A percentile compares a stretch with the other conserved stretches of the same genome.
phyloP scores from a whole-genome alignment of 2,113 vertebrate species.

The Serinus canaria region DNA sequence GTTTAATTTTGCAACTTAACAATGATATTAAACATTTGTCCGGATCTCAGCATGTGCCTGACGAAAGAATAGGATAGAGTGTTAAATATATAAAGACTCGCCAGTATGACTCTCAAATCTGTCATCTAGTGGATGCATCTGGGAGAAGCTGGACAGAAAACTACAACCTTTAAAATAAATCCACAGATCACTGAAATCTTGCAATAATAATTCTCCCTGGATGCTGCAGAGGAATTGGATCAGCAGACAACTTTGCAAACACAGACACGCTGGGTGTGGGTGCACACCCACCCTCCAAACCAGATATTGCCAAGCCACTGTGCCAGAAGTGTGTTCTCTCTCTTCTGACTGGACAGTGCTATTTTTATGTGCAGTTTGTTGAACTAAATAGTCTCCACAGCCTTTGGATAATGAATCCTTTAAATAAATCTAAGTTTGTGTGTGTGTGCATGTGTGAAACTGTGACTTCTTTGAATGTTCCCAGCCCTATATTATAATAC shows the following conservation, averaged over 20 bases:
- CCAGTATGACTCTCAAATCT: conserved; percentile 18
- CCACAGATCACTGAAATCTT: background rate
- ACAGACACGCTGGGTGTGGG: background rate
- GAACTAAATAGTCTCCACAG: background rate
- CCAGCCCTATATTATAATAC: background rate
- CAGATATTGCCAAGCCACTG: background rate
- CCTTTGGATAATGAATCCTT: conserved; percentile 15
- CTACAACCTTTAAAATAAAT: conserved; percentile 17
- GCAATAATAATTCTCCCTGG: background rate
- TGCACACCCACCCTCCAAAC: background rate
- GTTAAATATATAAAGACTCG: conserved; percentile 11
- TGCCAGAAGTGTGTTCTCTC: conserved; percentile 7
- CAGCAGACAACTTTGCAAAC: conserved; percentile 2
- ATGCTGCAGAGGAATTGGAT: background rate
- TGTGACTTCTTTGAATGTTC: conserved; percentile 19
- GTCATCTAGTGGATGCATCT: conserved; percentile 22
- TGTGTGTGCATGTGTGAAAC: background rate
- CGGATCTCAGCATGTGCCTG: background rate
- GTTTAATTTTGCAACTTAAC: conserved; percentile 56
- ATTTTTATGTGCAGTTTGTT: conserved; percentile 31
- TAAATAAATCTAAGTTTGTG: background rate
- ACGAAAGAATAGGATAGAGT: conserved; percentile 10
- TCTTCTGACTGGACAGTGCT: background rate
- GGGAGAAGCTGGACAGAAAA: conserved; percentile 30
- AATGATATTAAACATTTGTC: conserved; percentile 47